These are phyloP conservation scores for Drosophila hawaiiensis DNA, from an alignment of 2,888 invertebrate genomes.

Conservation along the genomic window DNA sequence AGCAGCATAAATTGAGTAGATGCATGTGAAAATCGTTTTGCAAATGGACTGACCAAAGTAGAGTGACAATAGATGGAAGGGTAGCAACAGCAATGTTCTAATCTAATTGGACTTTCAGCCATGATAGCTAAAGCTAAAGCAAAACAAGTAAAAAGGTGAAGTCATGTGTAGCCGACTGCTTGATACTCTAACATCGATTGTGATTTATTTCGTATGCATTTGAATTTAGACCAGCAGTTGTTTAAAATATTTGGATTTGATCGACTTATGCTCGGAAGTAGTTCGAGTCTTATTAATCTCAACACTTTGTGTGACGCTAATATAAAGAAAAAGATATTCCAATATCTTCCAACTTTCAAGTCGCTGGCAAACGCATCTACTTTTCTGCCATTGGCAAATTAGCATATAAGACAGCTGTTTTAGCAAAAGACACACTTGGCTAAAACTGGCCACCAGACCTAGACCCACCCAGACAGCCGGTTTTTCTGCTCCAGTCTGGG, in stretches of 20 bases:
- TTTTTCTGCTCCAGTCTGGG: conserved; percentile 27
- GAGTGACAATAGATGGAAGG: neutral
- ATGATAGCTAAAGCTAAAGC: neutral
- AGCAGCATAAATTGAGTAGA: conserved; percentile 7
- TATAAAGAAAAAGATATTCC: neutral
- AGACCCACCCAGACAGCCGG: conserved; percentile 51
- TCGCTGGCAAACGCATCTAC: neutral
- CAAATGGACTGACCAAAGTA: conserved; percentile 19
- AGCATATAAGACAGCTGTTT: conserved; percentile 46
- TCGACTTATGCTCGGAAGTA: neutral
- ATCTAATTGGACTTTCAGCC: conserved; percentile 13
- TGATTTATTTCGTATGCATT: neutral
- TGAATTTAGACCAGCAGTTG: neutral
- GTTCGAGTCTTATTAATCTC: neutral
- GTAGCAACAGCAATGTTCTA: conserved; percentile 34
- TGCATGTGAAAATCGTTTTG: neutral
- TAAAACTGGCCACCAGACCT: conserved; percentile 45
- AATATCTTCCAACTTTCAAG: neutral
- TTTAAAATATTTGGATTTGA: neutral
- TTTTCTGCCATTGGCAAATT: neutral
- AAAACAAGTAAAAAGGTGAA: neutral
- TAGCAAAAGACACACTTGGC: conserved; percentile 14
- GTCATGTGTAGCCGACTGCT: too few species aligned
- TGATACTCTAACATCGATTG: neutral
- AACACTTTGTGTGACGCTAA: neutral